Evolutionary conservation across 2,113 vertebrate genomes (phyloP).

Genomic region (Tylochromis polylepis): DNA sequence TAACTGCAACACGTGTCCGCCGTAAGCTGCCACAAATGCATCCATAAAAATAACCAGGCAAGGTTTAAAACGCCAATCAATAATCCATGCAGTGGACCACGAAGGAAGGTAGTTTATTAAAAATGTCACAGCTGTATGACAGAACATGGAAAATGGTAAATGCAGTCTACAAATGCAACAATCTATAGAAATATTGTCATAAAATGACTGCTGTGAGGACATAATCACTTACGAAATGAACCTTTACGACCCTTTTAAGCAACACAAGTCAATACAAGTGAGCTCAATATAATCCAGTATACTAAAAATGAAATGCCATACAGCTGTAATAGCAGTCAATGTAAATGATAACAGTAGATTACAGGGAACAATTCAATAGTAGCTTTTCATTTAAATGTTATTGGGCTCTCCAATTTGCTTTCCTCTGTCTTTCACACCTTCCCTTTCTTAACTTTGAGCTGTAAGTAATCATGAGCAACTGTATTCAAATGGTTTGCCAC

Average conservation of each 20-base stretch:
- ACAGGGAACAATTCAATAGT: neutral
- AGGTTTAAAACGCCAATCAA: neutral
- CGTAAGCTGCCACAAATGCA: neutral
- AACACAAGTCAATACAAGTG: neutral
- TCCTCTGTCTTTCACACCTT: neutral
- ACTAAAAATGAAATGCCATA: neutral
- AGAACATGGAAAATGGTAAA: neutral
- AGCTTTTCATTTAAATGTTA: neutral
- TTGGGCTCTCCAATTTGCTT: neutral
- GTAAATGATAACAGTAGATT: neutral
- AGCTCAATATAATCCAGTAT: neutral
- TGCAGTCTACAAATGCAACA: neutral
- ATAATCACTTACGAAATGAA: neutral
- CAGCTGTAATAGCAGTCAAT: neutral
- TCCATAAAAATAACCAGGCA: neutral
- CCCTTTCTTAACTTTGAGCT: neutral
- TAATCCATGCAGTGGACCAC: neutral
- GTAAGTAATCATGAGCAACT: neutral
- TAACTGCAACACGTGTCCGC: neutral
- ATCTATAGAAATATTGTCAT: neutral
- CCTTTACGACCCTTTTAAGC: neutral
- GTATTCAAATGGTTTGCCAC: neutral
- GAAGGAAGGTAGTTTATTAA: neutral
- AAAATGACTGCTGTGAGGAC: neutral
- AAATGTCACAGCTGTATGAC: neutral